phyloP scores from a whole-genome alignment of 2,113 vertebrate species.

The Hippocampus mohnikei region DNA sequence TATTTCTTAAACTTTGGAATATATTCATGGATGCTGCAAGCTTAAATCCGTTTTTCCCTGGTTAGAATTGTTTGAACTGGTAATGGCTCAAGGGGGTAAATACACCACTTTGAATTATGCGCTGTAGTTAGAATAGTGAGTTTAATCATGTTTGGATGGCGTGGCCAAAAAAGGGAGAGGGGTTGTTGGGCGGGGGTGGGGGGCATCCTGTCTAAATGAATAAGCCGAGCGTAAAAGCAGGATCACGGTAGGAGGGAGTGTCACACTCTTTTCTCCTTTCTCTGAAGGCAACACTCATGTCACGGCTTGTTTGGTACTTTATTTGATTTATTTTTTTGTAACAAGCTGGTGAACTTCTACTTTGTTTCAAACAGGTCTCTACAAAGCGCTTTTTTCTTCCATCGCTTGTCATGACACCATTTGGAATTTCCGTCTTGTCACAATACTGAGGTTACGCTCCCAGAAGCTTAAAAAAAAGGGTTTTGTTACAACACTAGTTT shows the following conservation, averaged over 20 bases:
- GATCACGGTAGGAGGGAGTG: conserved; percentile 37
- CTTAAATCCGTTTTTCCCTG: conserved; percentile 50
- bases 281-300: conserved; percentile 46
- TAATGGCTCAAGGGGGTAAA: conserved; percentile 37
- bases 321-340: conserved; percentile 3
- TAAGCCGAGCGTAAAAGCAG: conserved; percentile 41
- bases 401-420: not conserved
- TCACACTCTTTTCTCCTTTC: conserved; percentile 23
- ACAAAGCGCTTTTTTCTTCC: conserved; percentile 14
- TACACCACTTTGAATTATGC: conserved; percentile 42
- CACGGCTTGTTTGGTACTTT: conserved; percentile 40
- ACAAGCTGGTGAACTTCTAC: conserved; percentile 20
- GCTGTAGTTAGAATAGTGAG: conserved; percentile 33
- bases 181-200: not conserved
- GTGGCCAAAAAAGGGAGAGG: conserved; percentile 24
- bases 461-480: not conserved
- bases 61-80: conserved; percentile 51
- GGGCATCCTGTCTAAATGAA: conserved; percentile 48
- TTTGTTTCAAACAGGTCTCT: conserved; percentile 19
- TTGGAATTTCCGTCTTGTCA: not conserved
- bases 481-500: not conserved
- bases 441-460: not conserved
- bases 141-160: conserved; percentile 48
- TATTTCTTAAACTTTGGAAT: conserved; percentile 37
- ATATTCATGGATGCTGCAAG: conserved; percentile 29